Evolutionary conservation across 1,140 invertebrate genomes (phyloP), one percentile per base, ranked within the genome.

Genomic region (Diuraphis noxia): DNA sequence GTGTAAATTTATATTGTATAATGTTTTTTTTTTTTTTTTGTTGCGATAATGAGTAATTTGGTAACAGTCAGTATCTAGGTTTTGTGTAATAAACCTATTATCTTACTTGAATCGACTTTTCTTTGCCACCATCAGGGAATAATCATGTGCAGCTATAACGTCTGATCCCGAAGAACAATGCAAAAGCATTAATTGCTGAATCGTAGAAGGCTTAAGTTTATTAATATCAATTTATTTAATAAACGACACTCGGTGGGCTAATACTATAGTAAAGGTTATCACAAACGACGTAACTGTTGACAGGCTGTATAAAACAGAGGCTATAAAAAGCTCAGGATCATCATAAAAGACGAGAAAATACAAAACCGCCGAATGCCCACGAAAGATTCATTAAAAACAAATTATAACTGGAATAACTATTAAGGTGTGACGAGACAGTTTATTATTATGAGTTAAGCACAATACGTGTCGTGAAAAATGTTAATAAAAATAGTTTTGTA

Each of bases 141-240:
- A 46, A 86, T 86, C 46, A 46, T 13, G 21, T 25, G 46, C 34
- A 52, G 41, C 40, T 43, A 34, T 84, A 25, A 25, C 17, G 7
- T 23, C 17, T 38, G 36, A 7, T 23, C 34, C 34, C 34, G 41
- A 25, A 43, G 19, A 10, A 38, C 23, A 86, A 38, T 52, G 21
- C 46, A 52, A 36, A 3, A 36, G 52, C 46, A 38, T 86, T 86
- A 86, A 52, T 52, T 52, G 34, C 23, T 17, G 34, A 86, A 86
- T 34, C 23, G 49, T 38, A 52, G 43, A 86, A 52, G 21, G 34
- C 46, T 38, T 86, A 52, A 52, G 46, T 52, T 86, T 86, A 52
- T 52, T 86, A 52, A 86, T 86, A 52, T 86, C 43, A 86, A 86
- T 86, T 86, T 52, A 25, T 86, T 86, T 38, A 25, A 86, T 86